Base-by-base conservation (phyloP, 2,797 vertebrate species). In the Sebastes goodei region DNA sequence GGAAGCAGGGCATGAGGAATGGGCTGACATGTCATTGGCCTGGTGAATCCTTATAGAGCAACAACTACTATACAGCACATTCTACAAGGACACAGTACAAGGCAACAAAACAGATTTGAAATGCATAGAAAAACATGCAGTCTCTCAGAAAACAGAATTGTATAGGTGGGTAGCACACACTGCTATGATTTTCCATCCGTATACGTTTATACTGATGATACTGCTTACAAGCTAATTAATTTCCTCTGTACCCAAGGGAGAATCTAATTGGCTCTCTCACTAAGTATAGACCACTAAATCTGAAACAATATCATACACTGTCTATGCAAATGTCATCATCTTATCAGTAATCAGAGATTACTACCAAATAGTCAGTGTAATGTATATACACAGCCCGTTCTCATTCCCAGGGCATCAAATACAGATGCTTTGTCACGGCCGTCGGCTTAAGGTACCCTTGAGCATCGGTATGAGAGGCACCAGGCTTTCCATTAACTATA, bases 311-410 rank as follows among this genome's bases (percentile, higher is more conserved):
- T 68, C 29, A 42, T 72, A 23, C 10, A 21, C 5, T 15, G 1
- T 71, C 29, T 12, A 35, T 64, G 55, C 17, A 64, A 59, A 69
- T 68, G 27, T 59, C 14, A 38, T 33, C 6, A 30, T 42, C 11
- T 71, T 60, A 52, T 87, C 27, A 35, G 30, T 80, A 52, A 70
- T 83, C 38, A 75, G 14, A 74, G 8, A 74, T 65, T 21, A 33
- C 33, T 61, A 11, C 20, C 5, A 30, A 33, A 71, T 27, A 38
- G 7, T 55, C 23, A 15, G 33, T 30, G 23, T 67, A 63, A 53
- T 75, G 29, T 38, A 59, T 20, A 46, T 7, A 17, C 42, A 17
- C 42, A 46, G 42, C 42, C 42, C 42, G 42, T 46, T 46, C 42
- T 46, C 15, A 46, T 46, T 46, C 42, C 42, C 42, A 46, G 42